A percentile compares a stretch with the other conserved stretches of the same genome.
Conservation (phyloP, 2,113 vertebrate species). For the Todiramphus saurophagus region DNA sequence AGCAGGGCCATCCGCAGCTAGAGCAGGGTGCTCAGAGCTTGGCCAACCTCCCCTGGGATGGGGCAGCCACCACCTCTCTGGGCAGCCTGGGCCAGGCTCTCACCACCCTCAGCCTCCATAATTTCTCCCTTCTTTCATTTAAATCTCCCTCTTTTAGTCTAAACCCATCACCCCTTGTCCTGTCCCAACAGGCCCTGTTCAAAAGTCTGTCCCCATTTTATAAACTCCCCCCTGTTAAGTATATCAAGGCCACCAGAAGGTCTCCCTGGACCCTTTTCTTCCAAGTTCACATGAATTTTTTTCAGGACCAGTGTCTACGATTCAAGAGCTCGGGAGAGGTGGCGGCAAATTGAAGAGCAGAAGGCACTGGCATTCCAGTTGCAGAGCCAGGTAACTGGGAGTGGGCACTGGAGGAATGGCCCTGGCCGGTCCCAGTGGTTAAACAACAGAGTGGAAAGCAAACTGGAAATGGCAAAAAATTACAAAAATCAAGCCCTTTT, state of each 20-base stretch:
- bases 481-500: rapidly evolving
- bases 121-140: not conserved
- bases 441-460: rapidly evolving
- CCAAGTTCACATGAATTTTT: not conserved
- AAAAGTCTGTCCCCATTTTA: not conserved
- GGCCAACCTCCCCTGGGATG: not conserved
- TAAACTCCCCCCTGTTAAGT: not conserved
- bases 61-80: not conserved
- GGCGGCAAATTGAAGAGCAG: constrained; percentile 91
- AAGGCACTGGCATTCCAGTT: constrained; percentile 86
- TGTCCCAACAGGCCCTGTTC: not conserved
- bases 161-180: not conserved
- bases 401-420: rapidly evolving
- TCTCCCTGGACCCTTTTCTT: not conserved
- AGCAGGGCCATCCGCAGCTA: not conserved
- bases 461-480: not conserved
- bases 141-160: not conserved
- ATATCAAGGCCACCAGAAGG: not conserved
- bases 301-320: constrained; percentile 92
- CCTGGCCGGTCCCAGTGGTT: not conserved
- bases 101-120: not conserved
- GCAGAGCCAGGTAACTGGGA: constrained; percentile 78
- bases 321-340: constrained; percentile 89
- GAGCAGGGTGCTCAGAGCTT: not conserved
- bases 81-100: not conserved